These are phyloP conservation scores for Tiaroga cobitis DNA, from an alignment of 2,797 vertebrate genomes.

Conservation along the genomic window DNA sequence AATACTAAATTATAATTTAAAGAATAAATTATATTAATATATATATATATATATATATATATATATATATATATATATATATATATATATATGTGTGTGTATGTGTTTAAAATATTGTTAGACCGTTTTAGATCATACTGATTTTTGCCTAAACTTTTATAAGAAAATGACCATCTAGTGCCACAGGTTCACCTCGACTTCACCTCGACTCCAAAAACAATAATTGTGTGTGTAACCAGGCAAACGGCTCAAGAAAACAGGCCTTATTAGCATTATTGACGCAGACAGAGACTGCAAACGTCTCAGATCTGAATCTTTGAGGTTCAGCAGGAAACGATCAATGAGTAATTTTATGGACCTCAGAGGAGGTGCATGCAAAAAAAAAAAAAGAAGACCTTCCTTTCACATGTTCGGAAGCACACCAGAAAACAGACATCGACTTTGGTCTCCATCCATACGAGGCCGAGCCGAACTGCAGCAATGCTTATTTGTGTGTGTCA, in stretches of 20 bases:
- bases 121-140: neutral
- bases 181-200: neutral
- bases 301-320: slow-evolving; percentile 47
- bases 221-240: neutral
- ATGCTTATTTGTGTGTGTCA: slow-evolving; percentile 1
- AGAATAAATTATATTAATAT: too few species aligned
- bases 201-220: neutral
- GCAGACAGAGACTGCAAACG: slow-evolving; percentile 40
- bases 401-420: neutral
- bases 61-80: too few species aligned
- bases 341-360: slow-evolving; percentile 41
- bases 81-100: too few species aligned
- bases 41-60: too few species aligned
- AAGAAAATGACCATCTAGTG: neutral
- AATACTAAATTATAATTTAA: neutral
- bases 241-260: neutral
- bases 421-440: neutral
- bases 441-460: slow-evolving; percentile 4
- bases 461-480: neutral
- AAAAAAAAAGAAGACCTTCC: slow-evolving; percentile 17
- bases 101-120: too few species aligned
- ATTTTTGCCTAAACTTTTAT: neutral
- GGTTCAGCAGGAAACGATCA: slow-evolving; percentile 35
- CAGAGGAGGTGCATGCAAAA: slow-evolving; percentile 12
- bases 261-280: slow-evolving; percentile 76